These are phyloP conservation scores for Pherbina coryleti DNA, from an alignment of 2,888 invertebrate genomes.

Conservation along the genomic window DNA sequence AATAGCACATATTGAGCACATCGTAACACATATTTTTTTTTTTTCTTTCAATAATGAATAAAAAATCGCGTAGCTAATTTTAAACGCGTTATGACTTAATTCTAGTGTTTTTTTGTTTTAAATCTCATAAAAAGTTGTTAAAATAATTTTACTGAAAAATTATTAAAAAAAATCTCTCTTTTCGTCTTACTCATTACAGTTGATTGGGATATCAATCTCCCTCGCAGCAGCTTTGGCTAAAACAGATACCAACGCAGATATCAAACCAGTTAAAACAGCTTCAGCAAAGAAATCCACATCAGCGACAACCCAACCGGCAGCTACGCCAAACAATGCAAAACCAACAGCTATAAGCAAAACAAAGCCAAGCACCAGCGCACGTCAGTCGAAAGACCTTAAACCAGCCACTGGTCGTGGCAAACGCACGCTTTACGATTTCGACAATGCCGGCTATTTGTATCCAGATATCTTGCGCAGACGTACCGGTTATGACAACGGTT, in stretches of 20 bases:
- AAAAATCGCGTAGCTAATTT: too few species aligned
- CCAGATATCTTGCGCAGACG: constrained; percentile 61
- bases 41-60: not conserved
- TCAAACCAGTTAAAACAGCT: not conserved
- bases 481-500: constrained; percentile 54
- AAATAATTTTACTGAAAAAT: not conserved
- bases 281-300: constrained; percentile 2
- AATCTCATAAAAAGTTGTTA: not conserved
- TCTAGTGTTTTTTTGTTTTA: too few species aligned
- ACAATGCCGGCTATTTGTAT: constrained; percentile 62
- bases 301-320: not conserved
- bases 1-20: too few species aligned
- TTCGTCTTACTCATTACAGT: constrained; percentile 51
- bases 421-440: constrained; percentile 65
- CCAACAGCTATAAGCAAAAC: constrained; percentile 39
- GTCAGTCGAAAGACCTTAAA: constrained; percentile 52
- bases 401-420: constrained; percentile 58
- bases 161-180: not conserved
- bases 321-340: constrained; percentile 19
- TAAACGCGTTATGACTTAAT: too few species aligned
- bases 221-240: constrained; percentile 50
- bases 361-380: constrained; percentile 43
- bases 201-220: constrained; percentile 58
- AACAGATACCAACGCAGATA: constrained; percentile 14
- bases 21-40: not conserved